These are phyloP conservation scores for Archaeoteleia sp. DNA, from an alignment of 2,888 invertebrate species.

Conservation along the genomic window DNA sequence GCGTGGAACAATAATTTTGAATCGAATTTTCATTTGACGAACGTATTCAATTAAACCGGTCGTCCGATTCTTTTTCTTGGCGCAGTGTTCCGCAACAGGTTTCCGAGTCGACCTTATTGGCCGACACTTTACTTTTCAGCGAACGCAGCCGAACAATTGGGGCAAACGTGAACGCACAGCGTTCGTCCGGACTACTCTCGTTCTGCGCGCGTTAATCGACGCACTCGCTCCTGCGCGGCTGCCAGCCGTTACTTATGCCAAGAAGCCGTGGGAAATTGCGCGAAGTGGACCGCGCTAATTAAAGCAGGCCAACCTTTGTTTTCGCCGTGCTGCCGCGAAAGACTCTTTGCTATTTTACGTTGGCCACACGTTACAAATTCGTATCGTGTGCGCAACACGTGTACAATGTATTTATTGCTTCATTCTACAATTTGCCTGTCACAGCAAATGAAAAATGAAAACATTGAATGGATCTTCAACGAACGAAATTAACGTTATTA, in stretches of 20 bases:
- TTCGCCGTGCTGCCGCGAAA: conserved; percentile 43
- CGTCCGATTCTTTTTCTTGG: conserved; percentile 11
- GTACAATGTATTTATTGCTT: not conserved
- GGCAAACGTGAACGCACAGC: conserved; percentile 59
- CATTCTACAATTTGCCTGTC: no score
- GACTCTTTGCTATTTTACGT: conserved; percentile 29
- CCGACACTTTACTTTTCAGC: conserved; percentile 30
- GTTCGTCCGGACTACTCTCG: conserved; percentile 44
- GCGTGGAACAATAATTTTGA: no score
- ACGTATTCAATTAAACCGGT: no score
- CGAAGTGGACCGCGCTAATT: conserved; percentile 62
- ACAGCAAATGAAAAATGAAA: no score
- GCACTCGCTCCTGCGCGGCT: conserved; percentile 38
- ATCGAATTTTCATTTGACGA: no score
- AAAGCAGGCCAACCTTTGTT: conserved; percentile 62
- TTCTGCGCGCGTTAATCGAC: conserved; percentile 34
- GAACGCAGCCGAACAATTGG: conserved; percentile 57
- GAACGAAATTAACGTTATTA: no score
- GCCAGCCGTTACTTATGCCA: conserved; percentile 38
- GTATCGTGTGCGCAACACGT: conserved; percentile 18
- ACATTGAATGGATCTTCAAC: no score
- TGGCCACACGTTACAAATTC: conserved; percentile 25
- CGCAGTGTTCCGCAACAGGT: conserved; percentile 27
- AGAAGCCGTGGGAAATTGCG: conserved; percentile 67
- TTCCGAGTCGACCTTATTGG: conserved; percentile 27